Evolutionary conservation across 2,888 invertebrate species (phyloP).

Genomic region (Napeogenes inachia): DNA sequence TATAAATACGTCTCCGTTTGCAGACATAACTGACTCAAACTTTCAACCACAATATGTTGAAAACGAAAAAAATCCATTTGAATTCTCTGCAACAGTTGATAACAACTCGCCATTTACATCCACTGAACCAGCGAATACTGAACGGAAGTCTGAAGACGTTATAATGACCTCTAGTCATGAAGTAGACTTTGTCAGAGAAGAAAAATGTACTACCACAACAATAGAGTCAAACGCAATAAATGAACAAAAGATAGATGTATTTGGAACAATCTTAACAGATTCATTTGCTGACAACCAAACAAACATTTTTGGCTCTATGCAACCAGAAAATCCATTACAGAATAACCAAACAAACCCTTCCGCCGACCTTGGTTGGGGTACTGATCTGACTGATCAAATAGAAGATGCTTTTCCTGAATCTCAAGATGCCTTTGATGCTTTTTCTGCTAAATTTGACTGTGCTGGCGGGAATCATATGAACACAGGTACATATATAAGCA

Average conservation of each 20-base stretch:
- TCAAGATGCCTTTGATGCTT: constrained; percentile 86
- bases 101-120: constrained; percentile 33
- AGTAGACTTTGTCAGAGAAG: constrained; percentile 32
- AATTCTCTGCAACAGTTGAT: constrained; percentile 38
- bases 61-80: constrained; percentile 62
- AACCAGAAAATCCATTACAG: constrained; percentile 32
- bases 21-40: constrained; percentile 41
- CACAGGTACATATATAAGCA: constrained; percentile 43
- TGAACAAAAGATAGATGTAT: constrained; percentile 37
- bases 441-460: constrained; percentile 92
- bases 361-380: constrained; percentile 49
- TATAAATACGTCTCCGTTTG: constrained; percentile 56
- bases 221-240: constrained; percentile 13
- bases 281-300: constrained; percentile 29
- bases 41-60: constrained; percentile 37
- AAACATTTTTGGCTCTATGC: constrained; percentile 28
- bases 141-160: constrained; percentile 39
- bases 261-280: constrained; percentile 32
- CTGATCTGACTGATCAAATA: constrained; percentile 42
- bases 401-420: constrained; percentile 55
- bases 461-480: constrained; percentile 67
- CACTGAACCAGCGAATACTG: constrained; percentile 43
- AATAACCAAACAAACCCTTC: constrained; percentile 30
- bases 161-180: constrained; percentile 35
- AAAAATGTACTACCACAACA: constrained; percentile 31